These are phyloP conservation scores for Nasonia oneida DNA, from an alignment of 2,888 invertebrate species.

Conservation along the genomic window DNA sequence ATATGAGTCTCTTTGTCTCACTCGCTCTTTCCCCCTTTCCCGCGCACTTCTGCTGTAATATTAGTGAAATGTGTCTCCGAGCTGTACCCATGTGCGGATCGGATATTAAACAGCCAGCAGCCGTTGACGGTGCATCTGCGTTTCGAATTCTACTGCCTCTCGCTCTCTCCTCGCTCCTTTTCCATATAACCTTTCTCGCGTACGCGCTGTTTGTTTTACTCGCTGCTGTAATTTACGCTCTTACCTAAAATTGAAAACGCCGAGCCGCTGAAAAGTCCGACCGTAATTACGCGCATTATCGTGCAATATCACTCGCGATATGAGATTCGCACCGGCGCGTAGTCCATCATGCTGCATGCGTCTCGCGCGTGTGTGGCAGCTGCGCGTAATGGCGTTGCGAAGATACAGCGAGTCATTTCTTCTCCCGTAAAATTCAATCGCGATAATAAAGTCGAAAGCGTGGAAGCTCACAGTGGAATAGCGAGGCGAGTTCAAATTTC, in stretches of 20 bases:
- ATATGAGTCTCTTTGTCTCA: slow-evolving; percentile 62
- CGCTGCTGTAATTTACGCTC: slow-evolving; percentile 52
- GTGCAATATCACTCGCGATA: slow-evolving; percentile 72
- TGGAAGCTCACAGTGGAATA: not conserved
- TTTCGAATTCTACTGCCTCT: slow-evolving; percentile 52
- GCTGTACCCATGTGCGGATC: slow-evolving; percentile 75
- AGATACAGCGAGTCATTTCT: slow-evolving; percentile 62
- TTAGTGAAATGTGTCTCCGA: slow-evolving; percentile 78
- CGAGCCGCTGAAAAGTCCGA: not conserved
- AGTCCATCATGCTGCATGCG: slow-evolving; percentile 68
- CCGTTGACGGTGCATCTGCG: slow-evolving; percentile 63
- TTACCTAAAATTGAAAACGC: slow-evolving; percentile 10
- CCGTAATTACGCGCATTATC: not conserved
- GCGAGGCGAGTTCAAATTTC: slow-evolving; percentile 16
- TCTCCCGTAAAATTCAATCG: not conserved
- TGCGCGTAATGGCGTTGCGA: slow-evolving; percentile 69
- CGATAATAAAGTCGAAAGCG: not conserved
- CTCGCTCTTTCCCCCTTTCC: slow-evolving; percentile 49
- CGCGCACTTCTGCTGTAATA: slow-evolving; percentile 69
- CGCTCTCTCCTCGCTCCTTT: slow-evolving; percentile 30
- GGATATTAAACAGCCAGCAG: slow-evolving; percentile 78
- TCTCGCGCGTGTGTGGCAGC: slow-evolving; percentile 62
- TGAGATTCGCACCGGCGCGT: slow-evolving; percentile 69
- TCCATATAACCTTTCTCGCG: slow-evolving; percentile 42
- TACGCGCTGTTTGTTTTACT: slow-evolving; percentile 55